phyloP scores from a whole-genome alignment of 2,888 invertebrate genomes.

The Microplitis manilae region DNA sequence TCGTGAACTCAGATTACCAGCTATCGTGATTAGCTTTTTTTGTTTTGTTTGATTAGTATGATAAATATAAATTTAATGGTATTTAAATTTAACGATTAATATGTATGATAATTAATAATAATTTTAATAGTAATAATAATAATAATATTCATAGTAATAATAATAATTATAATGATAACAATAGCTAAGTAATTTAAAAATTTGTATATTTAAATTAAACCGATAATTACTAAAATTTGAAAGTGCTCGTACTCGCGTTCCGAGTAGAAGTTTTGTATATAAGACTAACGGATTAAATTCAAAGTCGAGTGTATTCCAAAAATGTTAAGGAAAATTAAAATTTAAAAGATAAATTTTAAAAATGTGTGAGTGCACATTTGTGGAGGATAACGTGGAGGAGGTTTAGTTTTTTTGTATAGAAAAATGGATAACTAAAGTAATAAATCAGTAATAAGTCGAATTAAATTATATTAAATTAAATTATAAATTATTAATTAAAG shows the following conservation, averaged over 20 bases:
- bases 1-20: neutral
- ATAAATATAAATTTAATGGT: neutral
- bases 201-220: neutral
- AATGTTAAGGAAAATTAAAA: conserved; percentile 40
- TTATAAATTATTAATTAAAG: conserved; percentile 50
- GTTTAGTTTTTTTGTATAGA: conserved; percentile 37
- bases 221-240: conserved; percentile 4
- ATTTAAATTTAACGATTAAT: neutral
- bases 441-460: conserved; percentile 65
- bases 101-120: neutral
- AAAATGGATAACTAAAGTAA: conserved; percentile 51
- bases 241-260: conserved; percentile 1
- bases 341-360: conserved; percentile 32
- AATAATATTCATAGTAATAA: no score
- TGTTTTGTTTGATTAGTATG: neutral
- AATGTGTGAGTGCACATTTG: conserved; percentile 39
- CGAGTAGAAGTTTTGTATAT: neutral
- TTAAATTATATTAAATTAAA: conserved; percentile 60
- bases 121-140: no score
- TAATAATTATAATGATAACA: no score
- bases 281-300: conserved; percentile 3
- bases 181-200: neutral
- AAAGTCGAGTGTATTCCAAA: conserved; percentile 45
- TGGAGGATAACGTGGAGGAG: conserved; percentile 39
- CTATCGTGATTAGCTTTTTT: conserved; percentile 16